Base-by-base conservation (phyloP, 1,140 invertebrate species). In the Antheraea mylitta region DNA sequence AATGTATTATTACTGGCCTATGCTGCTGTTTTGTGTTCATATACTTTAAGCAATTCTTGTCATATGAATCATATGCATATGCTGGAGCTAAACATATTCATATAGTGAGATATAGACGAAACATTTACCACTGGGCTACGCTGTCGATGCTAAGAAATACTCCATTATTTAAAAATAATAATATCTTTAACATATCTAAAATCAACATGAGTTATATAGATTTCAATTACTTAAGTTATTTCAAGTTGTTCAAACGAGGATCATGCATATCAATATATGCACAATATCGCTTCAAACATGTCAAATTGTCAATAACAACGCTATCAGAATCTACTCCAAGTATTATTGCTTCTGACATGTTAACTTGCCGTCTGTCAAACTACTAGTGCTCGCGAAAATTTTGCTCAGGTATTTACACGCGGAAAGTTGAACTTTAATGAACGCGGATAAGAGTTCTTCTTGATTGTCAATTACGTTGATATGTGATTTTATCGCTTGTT, bases 281-380 rank as follows among this genome's bases (percentile, higher is more conserved):
- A 11, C 11, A 42, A 7, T 42, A 13, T 53, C 45, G 45, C 63
- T 65, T 67, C 53, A 58, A 74, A 77, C 70, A 77, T 73, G 75
- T 81, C 80, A 76, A 74, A 75, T 74, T 71, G 72, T 82, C 78
- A 77, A 80, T 82, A 71, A 72, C 79, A 79, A 81, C 78, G 76
- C 77, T 81, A 80, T 42, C 42, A 19, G 42, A 65, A 38, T 42
- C 38, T 77, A 85, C 81, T 85, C 86, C 84, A 87, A 87, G 86
- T 86, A 80, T 76, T 73, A 74, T 71, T 91, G 88, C 79, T 76
- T 74, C 83, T 90, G 88, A 92, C 90, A 90, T 88, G 90, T 92
- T 92, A 92, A 90, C 88, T 87, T 86, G 75, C 83, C 80, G 83
- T 87, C 86, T 90, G 87, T 92, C 88, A 90, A 90, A 90, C 85